phyloP scores from a whole-genome alignment of 2,888 invertebrate species.

The Dexiosoma caninum region DNA sequence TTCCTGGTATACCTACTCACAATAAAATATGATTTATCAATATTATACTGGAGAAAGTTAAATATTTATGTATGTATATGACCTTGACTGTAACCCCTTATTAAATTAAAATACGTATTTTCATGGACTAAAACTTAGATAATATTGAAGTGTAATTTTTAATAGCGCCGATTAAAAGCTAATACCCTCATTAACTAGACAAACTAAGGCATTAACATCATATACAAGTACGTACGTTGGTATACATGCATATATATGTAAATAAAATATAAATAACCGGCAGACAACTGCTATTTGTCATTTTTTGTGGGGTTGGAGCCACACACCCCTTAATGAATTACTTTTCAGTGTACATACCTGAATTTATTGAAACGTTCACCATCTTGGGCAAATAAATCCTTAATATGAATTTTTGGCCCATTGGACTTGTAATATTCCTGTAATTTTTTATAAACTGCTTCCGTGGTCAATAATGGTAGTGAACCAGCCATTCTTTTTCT shows the following conservation, averaged over 20 bases:
- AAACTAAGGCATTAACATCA: no score
- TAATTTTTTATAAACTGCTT: constrained; percentile 86
- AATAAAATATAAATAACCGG: constrained; percentile 33
- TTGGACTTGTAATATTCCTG: constrained; percentile 85
- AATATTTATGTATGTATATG: constrained; percentile 53
- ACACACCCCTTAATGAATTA: not conserved
- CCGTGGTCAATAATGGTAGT: constrained; percentile 80
- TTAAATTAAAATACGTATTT: no score
- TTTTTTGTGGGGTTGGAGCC: not conserved
- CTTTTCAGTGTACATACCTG: constrained; percentile 81
- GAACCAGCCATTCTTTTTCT: constrained; percentile 67
- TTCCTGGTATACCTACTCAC: constrained; percentile 17
- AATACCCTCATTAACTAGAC: not conserved
- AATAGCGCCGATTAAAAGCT: not conserved
- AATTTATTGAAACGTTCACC: constrained; percentile 90
- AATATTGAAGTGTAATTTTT: constrained; percentile 1
- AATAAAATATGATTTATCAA: not conserved
- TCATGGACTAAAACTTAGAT: not conserved
- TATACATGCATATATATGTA: not conserved
- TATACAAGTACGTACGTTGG: no score
- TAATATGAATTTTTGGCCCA: constrained; percentile 87
- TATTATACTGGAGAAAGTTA: constrained; percentile 19
- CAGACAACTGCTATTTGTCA: not conserved
- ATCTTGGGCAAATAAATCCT: constrained; percentile 89
- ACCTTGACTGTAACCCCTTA: constrained; percentile 58